phyloP scores from a whole-genome alignment of 2,888 invertebrate genomes.

The Pyrocoelia pectoralis region DNA sequence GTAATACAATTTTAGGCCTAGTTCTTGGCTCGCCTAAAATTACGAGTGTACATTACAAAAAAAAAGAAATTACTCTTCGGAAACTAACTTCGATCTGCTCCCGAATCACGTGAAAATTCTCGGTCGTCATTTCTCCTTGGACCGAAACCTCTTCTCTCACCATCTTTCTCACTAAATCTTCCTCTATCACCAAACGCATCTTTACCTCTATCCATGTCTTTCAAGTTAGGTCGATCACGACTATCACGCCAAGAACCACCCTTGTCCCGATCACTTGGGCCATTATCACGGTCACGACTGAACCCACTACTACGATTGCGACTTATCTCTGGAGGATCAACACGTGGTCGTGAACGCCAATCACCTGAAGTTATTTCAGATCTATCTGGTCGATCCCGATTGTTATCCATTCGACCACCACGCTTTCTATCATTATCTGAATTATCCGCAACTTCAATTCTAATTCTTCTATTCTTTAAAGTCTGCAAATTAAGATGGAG shows the following conservation, averaged over 20 bases:
- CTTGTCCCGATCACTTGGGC: conserved; percentile 55
- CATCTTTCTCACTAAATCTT: conserved; percentile 40
- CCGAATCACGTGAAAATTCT: conserved; percentile 37
- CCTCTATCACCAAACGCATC: conserved; percentile 52
- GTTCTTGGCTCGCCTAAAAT: conserved; percentile 66
- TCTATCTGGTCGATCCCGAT: conserved; percentile 66
- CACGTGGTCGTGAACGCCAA: conserved; percentile 76
- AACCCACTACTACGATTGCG: conserved; percentile 48
- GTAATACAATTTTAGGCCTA: conserved; percentile 80
- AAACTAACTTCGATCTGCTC: conserved; percentile 45
- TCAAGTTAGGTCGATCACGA: conserved; percentile 47
- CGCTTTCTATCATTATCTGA: conserved; percentile 73
- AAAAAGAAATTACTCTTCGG: not conserved
- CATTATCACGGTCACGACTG: conserved; percentile 53
- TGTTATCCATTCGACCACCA: conserved; percentile 62
- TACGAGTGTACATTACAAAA: not conserved
- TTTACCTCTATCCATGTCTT: conserved; percentile 44
- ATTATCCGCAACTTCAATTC: conserved; percentile 81
- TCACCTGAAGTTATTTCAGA: conserved; percentile 76
- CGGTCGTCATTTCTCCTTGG: conserved; percentile 45
- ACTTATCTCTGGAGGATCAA: conserved; percentile 57
- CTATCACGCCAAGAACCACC: conserved; percentile 64
- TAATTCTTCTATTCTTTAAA: conserved; percentile 77
- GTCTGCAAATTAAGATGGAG: conserved; percentile 59
- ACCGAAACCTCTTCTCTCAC: conserved; percentile 42